Percentiles rank a stretch among this genome's conserved stretches.
phyloP scores from a whole-genome alignment of 2,113 vertebrate species.

The Dromaius novaehollandiae region DNA sequence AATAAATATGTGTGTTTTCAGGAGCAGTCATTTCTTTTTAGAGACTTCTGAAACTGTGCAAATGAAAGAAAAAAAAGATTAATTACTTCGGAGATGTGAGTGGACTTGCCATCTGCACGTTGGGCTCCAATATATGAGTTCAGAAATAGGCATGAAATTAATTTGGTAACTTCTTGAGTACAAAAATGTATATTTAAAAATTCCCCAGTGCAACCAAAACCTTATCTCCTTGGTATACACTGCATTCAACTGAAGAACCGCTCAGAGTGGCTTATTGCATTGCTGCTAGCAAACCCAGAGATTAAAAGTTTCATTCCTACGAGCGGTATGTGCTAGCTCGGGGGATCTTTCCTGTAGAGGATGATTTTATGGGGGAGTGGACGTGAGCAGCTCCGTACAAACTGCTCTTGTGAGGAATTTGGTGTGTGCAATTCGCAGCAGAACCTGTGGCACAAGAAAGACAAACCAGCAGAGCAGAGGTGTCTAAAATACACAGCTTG shows the following conservation, averaged over 20 bases:
- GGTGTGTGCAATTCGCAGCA: neutral
- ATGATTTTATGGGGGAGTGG: neutral
- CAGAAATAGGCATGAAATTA: slow-evolving; percentile 12
- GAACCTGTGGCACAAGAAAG: accelerated
- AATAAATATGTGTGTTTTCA: neutral
- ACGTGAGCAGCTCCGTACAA: neutral
- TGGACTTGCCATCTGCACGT: neutral
- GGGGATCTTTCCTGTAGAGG: neutral
- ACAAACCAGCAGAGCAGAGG: neutral
- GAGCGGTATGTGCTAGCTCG: neutral
- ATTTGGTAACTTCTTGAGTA: neutral
- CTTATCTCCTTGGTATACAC: neutral
- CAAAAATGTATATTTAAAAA: neutral
- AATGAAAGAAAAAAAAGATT: neutral
- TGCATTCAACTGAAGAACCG: neutral
- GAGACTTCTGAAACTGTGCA: neutral
- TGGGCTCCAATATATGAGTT: neutral
- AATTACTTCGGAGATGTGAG: neutral
- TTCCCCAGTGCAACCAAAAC: neutral
- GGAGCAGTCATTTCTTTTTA: neutral
- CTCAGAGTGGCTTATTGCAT: neutral
- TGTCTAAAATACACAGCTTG: neutral
- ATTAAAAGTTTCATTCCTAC: neutral
- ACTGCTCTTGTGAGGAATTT: neutral
- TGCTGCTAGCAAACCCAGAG: neutral